phyloP scores from a whole-genome alignment of 1,140 invertebrate species.

The Colletes gigas region DNA sequence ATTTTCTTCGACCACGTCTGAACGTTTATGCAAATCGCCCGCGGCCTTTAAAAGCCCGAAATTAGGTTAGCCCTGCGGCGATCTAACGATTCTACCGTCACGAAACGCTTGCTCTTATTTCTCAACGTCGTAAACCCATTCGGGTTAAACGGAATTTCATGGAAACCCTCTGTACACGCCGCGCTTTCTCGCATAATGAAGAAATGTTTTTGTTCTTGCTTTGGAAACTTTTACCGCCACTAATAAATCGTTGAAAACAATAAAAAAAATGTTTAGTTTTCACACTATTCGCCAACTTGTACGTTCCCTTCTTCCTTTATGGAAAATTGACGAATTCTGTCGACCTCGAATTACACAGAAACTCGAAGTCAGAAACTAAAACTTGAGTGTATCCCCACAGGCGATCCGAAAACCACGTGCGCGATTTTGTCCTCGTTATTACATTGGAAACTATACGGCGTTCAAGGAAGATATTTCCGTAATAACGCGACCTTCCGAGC shows the following conservation, averaged over 20 bases:
- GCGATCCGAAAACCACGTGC: not conserved
- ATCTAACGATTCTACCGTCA: slow-evolving; percentile 34
- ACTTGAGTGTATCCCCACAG: not conserved
- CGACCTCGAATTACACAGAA: not conserved
- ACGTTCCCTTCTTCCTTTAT: no score
- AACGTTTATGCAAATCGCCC: slow-evolving; percentile 36
- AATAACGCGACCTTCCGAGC: slow-evolving; percentile 4
- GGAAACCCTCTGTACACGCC: not conserved
- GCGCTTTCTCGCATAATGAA: not conserved
- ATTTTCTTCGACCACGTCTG: slow-evolving; percentile 3
- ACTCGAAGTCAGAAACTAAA: not conserved
- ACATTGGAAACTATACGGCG: not conserved
- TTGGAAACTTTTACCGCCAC: not conserved
- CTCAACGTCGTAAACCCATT: slow-evolving; percentile 21
- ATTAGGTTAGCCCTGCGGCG: slow-evolving; percentile 34
- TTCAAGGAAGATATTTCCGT: not conserved
- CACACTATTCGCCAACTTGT: no score
- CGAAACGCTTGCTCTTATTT: slow-evolving; percentile 36
- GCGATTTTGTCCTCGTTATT: not conserved
- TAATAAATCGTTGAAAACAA: no score
- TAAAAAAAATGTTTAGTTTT: no score
- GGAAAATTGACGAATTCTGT: not conserved
- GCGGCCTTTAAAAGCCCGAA: slow-evolving; percentile 30
- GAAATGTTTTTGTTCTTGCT: not conserved
- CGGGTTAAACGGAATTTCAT: slow-evolving; percentile 6